Conservation (phyloP, 1,140 invertebrate species). For the Pseudomyrmex cubaensis region DNA sequence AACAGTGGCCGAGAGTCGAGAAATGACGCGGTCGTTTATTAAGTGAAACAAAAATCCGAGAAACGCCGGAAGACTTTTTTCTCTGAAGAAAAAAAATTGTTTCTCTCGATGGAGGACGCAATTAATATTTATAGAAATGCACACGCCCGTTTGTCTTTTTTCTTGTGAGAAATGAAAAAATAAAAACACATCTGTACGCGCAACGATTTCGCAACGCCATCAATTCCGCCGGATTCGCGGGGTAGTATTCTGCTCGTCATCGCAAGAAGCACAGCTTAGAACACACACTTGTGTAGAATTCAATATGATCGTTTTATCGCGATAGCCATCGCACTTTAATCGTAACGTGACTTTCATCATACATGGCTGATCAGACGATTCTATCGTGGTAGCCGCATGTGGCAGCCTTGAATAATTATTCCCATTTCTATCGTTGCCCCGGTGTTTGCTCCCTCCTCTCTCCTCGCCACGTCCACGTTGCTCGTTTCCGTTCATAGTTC, state of each 20-base stretch:
- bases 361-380: constrained; percentile 42
- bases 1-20: no score
- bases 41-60: neutral
- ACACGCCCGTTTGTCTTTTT: no score
- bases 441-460: neutral
- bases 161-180: no score
- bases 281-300: constrained; percentile 36
- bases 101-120: no score
- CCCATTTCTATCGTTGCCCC: constrained; percentile 41
- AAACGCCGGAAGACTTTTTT: neutral
- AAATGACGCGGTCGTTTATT: no score
- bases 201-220: constrained; percentile 10
- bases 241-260: neutral
- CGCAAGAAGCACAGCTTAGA: constrained; percentile 32
- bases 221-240: neutral
- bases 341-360: constrained; percentile 68
- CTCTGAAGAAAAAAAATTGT: no score
- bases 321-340: constrained; percentile 61
- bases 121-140: no score
- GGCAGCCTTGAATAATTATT: constrained; percentile 71
- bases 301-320: constrained; percentile 31
- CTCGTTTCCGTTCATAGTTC: no score
- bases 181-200: no score
- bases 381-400: constrained; percentile 38
- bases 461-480: neutral